Evolutionary conservation across 1,140 invertebrate genomes (phyloP).

Genomic region (Dolichoris vasculosae): DNA sequence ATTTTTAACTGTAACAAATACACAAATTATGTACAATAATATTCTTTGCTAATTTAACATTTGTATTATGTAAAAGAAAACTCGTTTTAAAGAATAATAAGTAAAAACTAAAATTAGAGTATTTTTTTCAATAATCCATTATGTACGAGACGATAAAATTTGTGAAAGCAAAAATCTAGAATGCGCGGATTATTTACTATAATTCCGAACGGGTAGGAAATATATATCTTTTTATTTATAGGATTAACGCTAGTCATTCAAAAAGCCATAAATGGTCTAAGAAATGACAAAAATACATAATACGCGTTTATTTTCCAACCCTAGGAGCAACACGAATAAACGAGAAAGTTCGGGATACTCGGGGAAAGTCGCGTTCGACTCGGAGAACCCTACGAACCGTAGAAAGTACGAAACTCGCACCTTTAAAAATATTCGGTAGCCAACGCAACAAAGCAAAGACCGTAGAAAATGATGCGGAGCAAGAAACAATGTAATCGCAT

Average conservation of each 20-base stretch:
- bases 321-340: not conserved
- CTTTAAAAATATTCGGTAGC: conserved; percentile 18
- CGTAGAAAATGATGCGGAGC: conserved; percentile 37
- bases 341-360: conserved; percentile 29
- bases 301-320: not conserved
- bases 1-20: too few relatives aligned
- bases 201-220: not conserved
- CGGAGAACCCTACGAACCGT: not conserved
- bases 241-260: not conserved
- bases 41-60: too few relatives aligned
- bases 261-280: not conserved
- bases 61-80: too few relatives aligned
- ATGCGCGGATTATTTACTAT: not conserved
- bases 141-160: not conserved
- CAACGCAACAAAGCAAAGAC: conserved; percentile 8
- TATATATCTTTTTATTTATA: conserved; percentile 15
- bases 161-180: not conserved
- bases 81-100: not conserved
- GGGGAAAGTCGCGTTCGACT: conserved; percentile 22
- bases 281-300: not conserved
- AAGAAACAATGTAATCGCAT: conserved; percentile 7
- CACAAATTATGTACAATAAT: too few relatives aligned
- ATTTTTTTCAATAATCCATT: not conserved
- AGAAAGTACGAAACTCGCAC: conserved; percentile 4
- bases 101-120: not conserved